Evolutionary conservation across 1,140 invertebrate genomes (phyloP).

Genomic region (Caenorhabditis inopinata): DNA sequence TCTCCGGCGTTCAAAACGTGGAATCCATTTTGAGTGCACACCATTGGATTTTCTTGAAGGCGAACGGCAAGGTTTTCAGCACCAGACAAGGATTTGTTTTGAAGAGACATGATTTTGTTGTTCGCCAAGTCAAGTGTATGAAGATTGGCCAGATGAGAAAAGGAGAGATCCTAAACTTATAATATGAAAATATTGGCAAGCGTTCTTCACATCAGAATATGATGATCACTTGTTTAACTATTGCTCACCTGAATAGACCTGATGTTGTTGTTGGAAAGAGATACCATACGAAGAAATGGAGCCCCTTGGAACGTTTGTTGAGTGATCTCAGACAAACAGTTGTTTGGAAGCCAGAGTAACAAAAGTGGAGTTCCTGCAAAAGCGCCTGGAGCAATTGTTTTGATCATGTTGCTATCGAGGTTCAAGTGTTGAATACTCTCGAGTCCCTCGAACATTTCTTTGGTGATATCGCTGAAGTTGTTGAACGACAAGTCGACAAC

Average conservation of each 20-base stretch:
- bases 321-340: slow-evolving; percentile 57
- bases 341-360: slow-evolving; percentile 64
- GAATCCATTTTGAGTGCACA: slow-evolving; percentile 63
- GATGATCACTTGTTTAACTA: too few species aligned
- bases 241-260: slow-evolving; percentile 53
- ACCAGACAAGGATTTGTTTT: slow-evolving; percentile 56
- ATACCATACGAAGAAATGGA: slow-evolving; percentile 64
- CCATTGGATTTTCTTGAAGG: slow-evolving; percentile 65
- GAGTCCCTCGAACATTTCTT: slow-evolving; percentile 57
- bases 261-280: slow-evolving; percentile 65
- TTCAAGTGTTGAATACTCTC: slow-evolving; percentile 64
- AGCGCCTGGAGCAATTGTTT: slow-evolving; percentile 60
- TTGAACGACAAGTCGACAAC: slow-evolving; percentile 66
- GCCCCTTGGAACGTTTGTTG: slow-evolving; percentile 63
- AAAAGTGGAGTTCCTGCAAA: slow-evolving; percentile 62
- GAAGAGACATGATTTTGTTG: slow-evolving; percentile 61
- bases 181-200: slow-evolving; percentile 38
- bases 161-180: slow-evolving; percentile 55
- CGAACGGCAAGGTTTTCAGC: slow-evolving; percentile 62
- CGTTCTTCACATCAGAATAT: too few species aligned
- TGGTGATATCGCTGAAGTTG: slow-evolving; percentile 56
- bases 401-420: slow-evolving; percentile 62
- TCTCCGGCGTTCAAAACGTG: slow-evolving; percentile 64
- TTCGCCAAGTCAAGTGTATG: slow-evolving; percentile 62
- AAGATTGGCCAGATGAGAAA: slow-evolving; percentile 64